These are phyloP conservation scores for Lomographa bimaculata DNA, from an alignment of 2,888 invertebrate genomes.

Conservation along the genomic window DNA sequence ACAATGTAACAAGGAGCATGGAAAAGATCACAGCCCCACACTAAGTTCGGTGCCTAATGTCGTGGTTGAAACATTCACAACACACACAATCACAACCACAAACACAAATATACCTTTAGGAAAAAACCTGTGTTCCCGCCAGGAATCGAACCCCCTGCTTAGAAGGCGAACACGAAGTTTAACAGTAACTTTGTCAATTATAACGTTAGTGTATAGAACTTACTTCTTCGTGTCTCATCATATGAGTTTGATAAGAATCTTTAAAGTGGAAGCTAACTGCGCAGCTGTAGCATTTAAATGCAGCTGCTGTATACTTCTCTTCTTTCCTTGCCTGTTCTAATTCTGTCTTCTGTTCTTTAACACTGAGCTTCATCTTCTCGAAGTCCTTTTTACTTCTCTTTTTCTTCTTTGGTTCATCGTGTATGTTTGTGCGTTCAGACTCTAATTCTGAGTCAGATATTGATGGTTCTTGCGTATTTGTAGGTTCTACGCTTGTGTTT, in stretches of 20 bases:
- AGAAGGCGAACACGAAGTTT: no score
- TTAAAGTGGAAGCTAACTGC: constrained; percentile 68
- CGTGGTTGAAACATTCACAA: no score
- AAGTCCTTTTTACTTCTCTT: constrained; percentile 43
- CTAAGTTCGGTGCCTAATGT: no score
- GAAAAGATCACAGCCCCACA: no score
- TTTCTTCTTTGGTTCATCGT: constrained; percentile 22
- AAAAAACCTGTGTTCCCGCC: no score
- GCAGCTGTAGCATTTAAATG: constrained; percentile 71
- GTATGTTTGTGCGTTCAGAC: constrained; percentile 9
- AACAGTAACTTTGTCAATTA: no score
- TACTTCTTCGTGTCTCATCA: constrained; percentile 80
- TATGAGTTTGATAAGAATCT: constrained; percentile 72
- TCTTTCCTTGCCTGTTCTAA: constrained; percentile 61
- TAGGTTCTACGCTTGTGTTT: constrained; percentile 13
- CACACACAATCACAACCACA: no score
- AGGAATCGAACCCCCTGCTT: no score
- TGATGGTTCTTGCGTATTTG: not conserved
- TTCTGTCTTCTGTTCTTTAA: constrained; percentile 66
- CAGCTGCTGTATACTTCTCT: constrained; percentile 66
- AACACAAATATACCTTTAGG: no score
- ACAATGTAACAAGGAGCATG: no score
- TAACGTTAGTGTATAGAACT: no score
- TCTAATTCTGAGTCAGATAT: constrained; percentile 2
- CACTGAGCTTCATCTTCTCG: constrained; percentile 51